Base-by-base conservation (phyloP, 2,797 vertebrate genomes). In the Falco peregrinus region DNA sequence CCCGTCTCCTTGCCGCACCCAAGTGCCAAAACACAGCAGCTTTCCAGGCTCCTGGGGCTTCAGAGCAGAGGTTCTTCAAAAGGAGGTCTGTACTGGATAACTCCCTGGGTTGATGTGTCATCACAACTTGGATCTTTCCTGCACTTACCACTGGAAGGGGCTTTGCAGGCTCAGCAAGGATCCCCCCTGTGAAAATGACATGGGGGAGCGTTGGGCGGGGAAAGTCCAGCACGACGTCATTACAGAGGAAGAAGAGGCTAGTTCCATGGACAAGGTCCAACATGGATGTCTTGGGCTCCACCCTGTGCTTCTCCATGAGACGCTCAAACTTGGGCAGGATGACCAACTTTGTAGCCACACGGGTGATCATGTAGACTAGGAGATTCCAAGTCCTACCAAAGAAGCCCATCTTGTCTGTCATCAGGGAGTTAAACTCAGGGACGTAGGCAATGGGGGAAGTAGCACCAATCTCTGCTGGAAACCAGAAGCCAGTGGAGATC, bases 401-500 rank as follows among this genome's bases (percentile, higher is more conserved):
- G 90, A 98, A 96, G 68, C 60, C 31, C 98, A 98, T 98, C 56
- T 69, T 95, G 64, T 98, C 98, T 21, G 97, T 98, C 96, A 97
- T 93, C 60, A 97, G 85, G 37, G 98, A 98, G 84, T 98, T 98
- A 91, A 98, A 98, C 71, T 98, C 98, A 0, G 98, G 98, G 21
- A 98, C 98, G 24, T 98, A 98, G 41, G 98, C 86, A 63, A 98
- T 26, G 3, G 98, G 97, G 3, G 98, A 97, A 7, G 96, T 94
- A 5, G 97, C 97, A 51, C 96, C 96, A 79, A 97, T 97, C 87
- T 98, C 97, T 0, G 97, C 97, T 77, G 97, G 97, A 80, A 97
- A 98, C 97, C 97, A 98, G 92, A 97, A 97, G 37, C 97, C 97
- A 16, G 97, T 97, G 83, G 97, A 98, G 82, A 98, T 96, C 19